A percentile compares a stretch with the other conserved stretches of the same genome.
phyloP scores from a whole-genome alignment of 2,113 vertebrate genomes.

The Pachyramphus minor region DNA sequence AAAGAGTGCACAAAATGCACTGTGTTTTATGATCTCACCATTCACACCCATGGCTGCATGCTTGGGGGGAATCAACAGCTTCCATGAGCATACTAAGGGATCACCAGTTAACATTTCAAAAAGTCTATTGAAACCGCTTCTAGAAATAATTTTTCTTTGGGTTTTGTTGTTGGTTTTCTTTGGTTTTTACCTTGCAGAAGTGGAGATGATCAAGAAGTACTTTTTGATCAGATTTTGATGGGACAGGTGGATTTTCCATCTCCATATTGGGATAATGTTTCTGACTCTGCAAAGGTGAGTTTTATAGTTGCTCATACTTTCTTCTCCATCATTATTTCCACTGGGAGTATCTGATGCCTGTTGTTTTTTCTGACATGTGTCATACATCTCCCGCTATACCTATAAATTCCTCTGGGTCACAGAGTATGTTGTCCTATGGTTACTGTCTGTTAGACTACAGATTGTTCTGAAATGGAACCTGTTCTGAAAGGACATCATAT shows the following conservation, averaged over 20 bases:
- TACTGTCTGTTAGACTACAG: not conserved
- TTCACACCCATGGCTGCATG: not conserved
- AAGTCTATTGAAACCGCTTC: not conserved
- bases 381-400: not conserved
- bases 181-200: slow-evolving; percentile 70
- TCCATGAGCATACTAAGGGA: not conserved
- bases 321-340: not conserved
- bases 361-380: not conserved
- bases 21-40: not conserved
- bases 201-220: slow-evolving; percentile 88
- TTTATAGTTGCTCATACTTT: not conserved
- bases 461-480: not conserved
- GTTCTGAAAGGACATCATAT: not conserved
- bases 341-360: not conserved
- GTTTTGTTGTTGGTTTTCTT: not conserved
- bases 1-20: not conserved
- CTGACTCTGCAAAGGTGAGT: slow-evolving; percentile 89
- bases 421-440: not conserved
- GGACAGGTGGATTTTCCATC: slow-evolving; percentile 91
- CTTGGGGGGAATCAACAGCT: not conserved
- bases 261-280: slow-evolving; percentile 93
- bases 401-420: not conserved
- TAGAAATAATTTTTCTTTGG: slow-evolving; percentile 2
- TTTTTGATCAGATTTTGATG: slow-evolving; percentile 93
- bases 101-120: not conserved